Evolutionary conservation across 2,888 invertebrate genomes (phyloP), one percentile per base, ranked within the genome.

Genomic region (Diplolepis rosae): DNA sequence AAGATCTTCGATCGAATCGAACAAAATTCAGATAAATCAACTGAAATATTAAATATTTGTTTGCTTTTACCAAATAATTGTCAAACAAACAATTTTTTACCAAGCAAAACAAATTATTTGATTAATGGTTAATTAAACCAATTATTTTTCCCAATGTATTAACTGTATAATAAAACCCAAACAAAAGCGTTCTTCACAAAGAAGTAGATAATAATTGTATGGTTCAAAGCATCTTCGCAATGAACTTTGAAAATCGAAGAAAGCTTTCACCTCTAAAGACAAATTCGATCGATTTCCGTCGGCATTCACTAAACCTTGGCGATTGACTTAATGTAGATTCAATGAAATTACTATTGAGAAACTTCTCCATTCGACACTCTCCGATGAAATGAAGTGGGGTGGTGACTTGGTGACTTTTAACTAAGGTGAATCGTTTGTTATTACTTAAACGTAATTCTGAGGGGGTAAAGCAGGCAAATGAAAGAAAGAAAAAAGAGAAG

Each of bases 371-470:
- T 35, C n/a, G 39, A 39, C 61, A 61, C 39, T 61, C 22, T 13
- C 35, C 24, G 61, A 24, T 13, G 32, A 35, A 39, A 24, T 61
- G 11, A 35, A 39, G 61, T 61, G 39, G 61, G 61, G 7, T 35
- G 61, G 35, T 61, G 39, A 61, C 61, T 39, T 35, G 61, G 35
- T 61, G 39, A 61, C 61, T 39, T 61, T 61, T 61, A 61, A 61
- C 24, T 61, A 39, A n/a, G 39, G 61, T 61, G 61, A 61, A 39
- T 39, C 39, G 39, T 61, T 39, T 61, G 61, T 39, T 61, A 61
- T 39, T 39, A 61, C 61, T 39, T 24, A 24, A 61, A 39, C 61
- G 39, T 61, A 39, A 39, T 61, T 61, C 6, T 24, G 35, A 61
- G 39, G 30, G 35, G 61, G 56, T 35, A 24, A 24, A n/a, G 39